Percentiles rank a stretch among this genome's conserved stretches.
Evolutionary conservation across 2,797 vertebrate species (phyloP).

Genomic region (Sebastes matsubarae): DNA sequence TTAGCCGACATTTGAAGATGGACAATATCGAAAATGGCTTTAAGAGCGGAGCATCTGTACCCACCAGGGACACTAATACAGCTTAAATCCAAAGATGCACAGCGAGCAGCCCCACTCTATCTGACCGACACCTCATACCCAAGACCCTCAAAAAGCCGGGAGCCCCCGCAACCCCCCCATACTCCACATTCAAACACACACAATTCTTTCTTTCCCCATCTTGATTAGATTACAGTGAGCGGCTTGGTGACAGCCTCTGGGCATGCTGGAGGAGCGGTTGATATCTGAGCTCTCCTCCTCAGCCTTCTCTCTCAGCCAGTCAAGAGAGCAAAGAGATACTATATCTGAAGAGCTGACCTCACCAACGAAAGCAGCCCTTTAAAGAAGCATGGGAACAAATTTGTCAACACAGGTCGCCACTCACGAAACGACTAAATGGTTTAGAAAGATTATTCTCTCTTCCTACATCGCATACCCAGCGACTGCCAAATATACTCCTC

Average conservation of each 20-base stretch:
- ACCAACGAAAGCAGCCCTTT: constrained; percentile 50
- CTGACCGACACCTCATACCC: constrained; percentile 8
- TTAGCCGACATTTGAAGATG: not conserved
- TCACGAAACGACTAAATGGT: constrained; percentile 22
- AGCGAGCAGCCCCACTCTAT: not conserved
- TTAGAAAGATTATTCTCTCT: constrained; percentile 28
- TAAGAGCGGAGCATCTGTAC: not conserved
- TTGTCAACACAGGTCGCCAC: constrained; percentile 60
- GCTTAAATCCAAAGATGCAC: constrained; percentile 2
- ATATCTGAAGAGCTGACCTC: constrained; percentile 73
- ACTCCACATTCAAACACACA: constrained; percentile 18
- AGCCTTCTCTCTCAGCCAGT: constrained; percentile 66
- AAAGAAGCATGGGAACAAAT: constrained; percentile 67
- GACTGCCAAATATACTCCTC: constrained; percentile 8
- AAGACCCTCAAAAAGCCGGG: constrained; percentile 6
- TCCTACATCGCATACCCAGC: not conserved
- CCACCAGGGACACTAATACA: not conserved
- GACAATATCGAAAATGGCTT: constrained; percentile 6
- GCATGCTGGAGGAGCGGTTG: constrained; percentile 78
- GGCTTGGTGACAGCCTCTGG: constrained; percentile 82
- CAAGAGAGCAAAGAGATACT: constrained; percentile 73
- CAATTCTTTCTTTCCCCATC: constrained; percentile 68
- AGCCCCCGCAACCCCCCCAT: not conserved
- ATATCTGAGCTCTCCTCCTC: constrained; percentile 79
- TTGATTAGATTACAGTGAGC: constrained; percentile 85